These are phyloP conservation scores for Eucidaris tribuloides DNA, from an alignment of 35 echinoderm and acorn worm genomes.

Conservation along the genomic window DNA sequence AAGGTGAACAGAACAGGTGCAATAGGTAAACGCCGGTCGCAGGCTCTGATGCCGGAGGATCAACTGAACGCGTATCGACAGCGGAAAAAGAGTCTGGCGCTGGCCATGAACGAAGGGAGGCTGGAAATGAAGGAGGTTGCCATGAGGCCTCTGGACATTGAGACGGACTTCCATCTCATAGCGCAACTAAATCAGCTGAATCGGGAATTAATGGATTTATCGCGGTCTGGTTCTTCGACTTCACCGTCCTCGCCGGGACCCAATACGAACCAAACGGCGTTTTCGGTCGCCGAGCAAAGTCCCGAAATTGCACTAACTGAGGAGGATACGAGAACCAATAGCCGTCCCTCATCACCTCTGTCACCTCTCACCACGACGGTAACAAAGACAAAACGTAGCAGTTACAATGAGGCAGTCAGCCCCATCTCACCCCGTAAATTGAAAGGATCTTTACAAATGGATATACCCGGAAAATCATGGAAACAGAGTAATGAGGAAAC, in stretches of 20 bases:
- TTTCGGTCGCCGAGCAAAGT: not conserved
- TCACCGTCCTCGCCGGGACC: not conserved
- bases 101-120: constrained; percentile 5
- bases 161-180: constrained; percentile 3
- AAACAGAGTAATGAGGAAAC: no score
- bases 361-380: not conserved
- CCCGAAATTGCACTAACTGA: not conserved
- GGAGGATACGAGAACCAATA: not conserved
- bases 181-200: constrained; percentile 24
- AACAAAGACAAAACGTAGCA: no score
- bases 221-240: constrained; percentile 1
- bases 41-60: not conserved
- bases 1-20: not conserved
- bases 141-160: constrained; percentile 21
- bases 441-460: no score
- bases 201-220: constrained; percentile 34
- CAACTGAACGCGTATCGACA: not conserved
- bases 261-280: not conserved
- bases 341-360: no score
- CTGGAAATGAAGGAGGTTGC: constrained; percentile 15
- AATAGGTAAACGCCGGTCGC: not conserved
- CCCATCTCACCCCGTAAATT: no score
- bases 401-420: no score
- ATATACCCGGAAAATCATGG: no score
- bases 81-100: constrained; percentile 14